Evolutionary conservation across 1,140 invertebrate species (phyloP).

Genomic region (Pogonus chalceus): DNA sequence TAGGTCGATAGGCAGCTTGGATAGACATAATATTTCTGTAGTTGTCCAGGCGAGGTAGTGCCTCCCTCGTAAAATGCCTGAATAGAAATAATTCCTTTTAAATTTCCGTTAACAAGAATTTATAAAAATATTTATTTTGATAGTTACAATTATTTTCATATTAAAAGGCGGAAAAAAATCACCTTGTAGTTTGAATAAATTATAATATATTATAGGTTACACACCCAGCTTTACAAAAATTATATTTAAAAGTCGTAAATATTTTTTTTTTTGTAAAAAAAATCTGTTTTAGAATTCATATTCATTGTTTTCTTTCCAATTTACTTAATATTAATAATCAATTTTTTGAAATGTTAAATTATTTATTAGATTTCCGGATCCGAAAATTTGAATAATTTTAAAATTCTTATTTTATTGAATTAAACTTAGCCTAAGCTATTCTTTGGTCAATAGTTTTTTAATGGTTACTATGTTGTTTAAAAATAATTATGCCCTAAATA

Average conservation of each 20-base stretch:
- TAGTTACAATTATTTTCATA: neutral
- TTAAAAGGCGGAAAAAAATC: neutral
- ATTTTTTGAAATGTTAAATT: no score
- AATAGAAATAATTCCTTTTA: constrained; percentile 19
- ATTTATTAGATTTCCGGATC: no score
- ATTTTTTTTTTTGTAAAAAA: neutral
- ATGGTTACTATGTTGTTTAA: no score
- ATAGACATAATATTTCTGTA: constrained; percentile 90
- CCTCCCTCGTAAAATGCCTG: constrained; percentile 84
- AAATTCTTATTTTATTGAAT: no score
- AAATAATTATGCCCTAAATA: no score
- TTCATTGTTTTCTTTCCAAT: no score
- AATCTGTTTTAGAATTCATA: no score
- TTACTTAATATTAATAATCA: no score
- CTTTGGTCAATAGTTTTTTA: no score
- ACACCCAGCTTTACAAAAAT: neutral
- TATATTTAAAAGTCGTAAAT: neutral
- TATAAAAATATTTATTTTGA: constrained; percentile 3
- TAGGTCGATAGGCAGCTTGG: constrained; percentile 78
- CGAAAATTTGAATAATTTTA: no score
- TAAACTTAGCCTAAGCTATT: no score
- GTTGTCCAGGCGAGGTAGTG: constrained; percentile 81
- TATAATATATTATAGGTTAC: neutral
- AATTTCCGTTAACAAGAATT: constrained; percentile 9
- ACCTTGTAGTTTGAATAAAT: neutral